Evolutionary conservation across 2,113 vertebrate genomes (phyloP).

Genomic region (Copsychus sechellarum): DNA sequence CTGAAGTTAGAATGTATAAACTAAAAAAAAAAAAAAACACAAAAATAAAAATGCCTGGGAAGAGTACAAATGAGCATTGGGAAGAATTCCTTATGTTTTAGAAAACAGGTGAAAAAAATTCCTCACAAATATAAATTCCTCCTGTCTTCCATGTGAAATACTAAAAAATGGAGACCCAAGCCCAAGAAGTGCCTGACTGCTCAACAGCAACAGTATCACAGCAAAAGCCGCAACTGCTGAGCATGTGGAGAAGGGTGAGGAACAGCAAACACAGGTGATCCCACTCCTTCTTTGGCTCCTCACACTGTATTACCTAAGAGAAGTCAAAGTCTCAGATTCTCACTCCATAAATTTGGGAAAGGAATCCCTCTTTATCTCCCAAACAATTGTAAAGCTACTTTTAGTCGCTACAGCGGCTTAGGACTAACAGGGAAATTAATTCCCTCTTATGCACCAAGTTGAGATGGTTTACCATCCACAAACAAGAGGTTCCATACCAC

Average conservation of each 20-base stretch:
- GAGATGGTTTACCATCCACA: not conserved
- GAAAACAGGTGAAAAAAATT: not conserved
- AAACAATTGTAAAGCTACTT: not conserved
- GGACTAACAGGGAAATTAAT: not conserved
- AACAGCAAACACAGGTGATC: not conserved
- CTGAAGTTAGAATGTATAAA: not conserved
- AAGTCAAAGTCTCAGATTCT: not conserved
- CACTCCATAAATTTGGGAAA: not conserved
- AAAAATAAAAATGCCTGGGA: not conserved
- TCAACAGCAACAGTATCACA: not conserved
- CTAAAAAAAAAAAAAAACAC: not conserved
- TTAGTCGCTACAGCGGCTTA: not conserved
- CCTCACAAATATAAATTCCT: not conserved
- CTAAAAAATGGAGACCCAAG: not conserved
- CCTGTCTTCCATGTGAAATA: not conserved
- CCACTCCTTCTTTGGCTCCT: not conserved
- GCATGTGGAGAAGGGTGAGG: not conserved
- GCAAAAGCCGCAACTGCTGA: accelerated
- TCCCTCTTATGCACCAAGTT: not conserved
- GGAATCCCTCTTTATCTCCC: not conserved
- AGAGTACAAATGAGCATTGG: not conserved
- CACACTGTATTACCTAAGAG: not conserved
- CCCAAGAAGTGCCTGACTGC: not conserved
- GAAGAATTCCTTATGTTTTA: not conserved
- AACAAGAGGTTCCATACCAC: not conserved